These are phyloP conservation scores for Oligia latruncula DNA, from an alignment of 2,888 invertebrate species.

Conservation along the genomic window DNA sequence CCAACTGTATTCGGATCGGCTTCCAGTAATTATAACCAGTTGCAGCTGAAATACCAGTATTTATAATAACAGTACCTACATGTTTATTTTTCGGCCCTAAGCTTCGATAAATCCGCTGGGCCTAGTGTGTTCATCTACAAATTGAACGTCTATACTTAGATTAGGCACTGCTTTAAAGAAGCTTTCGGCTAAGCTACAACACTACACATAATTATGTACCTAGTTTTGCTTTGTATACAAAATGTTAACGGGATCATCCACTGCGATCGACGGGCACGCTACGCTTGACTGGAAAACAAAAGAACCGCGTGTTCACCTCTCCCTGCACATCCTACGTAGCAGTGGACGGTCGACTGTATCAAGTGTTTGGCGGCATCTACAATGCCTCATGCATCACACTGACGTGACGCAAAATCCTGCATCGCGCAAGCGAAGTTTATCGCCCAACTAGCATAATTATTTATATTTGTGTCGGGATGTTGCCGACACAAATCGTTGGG, in stretches of 20 bases:
- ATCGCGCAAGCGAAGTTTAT: not conserved
- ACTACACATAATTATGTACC: not conserved
- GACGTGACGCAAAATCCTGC: not conserved
- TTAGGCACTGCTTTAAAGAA: not conserved
- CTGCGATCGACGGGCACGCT: not conserved
- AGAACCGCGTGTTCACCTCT: not conserved
- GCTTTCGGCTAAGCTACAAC: too few species aligned
- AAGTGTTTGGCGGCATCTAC: not conserved
- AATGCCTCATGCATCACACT: not conserved
- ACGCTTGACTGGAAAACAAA: not conserved
- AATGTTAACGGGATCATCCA: not conserved
- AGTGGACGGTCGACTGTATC: not conserved
- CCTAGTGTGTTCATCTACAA: not conserved
- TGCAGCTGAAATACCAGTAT: not conserved
- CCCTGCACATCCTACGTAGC: not conserved
- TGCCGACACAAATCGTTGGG: not conserved
- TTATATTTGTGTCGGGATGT: not conserved
- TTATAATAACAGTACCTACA: not conserved
- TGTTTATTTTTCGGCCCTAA: not conserved
- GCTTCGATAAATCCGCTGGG: not conserved
- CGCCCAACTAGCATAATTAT: not conserved
- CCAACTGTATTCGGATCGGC: not conserved
- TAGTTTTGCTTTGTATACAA: not conserved
- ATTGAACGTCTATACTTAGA: too few species aligned
- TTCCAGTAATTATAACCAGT: not conserved